Conservation (phyloP, 2,888 invertebrate genomes). For the Ellobium chinense region DNA sequence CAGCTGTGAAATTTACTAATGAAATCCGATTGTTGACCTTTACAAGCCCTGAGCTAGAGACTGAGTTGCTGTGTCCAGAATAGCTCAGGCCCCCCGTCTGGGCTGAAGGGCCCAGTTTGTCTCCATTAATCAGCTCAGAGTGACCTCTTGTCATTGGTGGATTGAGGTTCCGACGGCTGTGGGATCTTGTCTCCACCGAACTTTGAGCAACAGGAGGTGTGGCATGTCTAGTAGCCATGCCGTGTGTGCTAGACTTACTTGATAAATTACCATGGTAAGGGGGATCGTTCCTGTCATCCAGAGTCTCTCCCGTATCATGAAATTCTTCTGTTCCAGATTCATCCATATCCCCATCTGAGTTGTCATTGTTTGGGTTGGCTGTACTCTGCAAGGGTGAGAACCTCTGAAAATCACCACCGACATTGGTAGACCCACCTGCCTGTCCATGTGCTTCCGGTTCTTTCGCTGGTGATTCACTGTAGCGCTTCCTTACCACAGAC, state of each 20-base stretch:
- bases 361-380: background rate
- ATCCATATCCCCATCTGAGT: background rate
- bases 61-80: constrained; percentile 13
- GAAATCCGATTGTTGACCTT: constrained; percentile 58
- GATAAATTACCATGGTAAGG: constrained; percentile 32
- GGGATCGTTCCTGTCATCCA: constrained; percentile 42
- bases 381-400: constrained; percentile 18
- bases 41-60: constrained; percentile 39
- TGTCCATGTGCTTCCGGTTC: background rate
- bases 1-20: constrained; percentile 60
- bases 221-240: background rate
- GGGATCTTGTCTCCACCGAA: constrained; percentile 32
- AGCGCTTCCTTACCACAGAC: constrained; percentile 45
- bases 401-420: background rate
- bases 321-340: constrained; percentile 24
- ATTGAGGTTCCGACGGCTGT: constrained; percentile 4
- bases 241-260: background rate
- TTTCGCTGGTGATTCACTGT: constrained; percentile 37
- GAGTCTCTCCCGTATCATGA: constrained; percentile 24
- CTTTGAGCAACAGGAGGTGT: background rate
- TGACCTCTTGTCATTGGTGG: background rate
- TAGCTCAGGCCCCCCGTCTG: constrained; percentile 2
- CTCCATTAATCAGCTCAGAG: background rate
- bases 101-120: background rate
- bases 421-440: background rate